phyloP scores from a whole-genome alignment of 1,140 invertebrate genomes.

The Calliopsis andreniformis region DNA sequence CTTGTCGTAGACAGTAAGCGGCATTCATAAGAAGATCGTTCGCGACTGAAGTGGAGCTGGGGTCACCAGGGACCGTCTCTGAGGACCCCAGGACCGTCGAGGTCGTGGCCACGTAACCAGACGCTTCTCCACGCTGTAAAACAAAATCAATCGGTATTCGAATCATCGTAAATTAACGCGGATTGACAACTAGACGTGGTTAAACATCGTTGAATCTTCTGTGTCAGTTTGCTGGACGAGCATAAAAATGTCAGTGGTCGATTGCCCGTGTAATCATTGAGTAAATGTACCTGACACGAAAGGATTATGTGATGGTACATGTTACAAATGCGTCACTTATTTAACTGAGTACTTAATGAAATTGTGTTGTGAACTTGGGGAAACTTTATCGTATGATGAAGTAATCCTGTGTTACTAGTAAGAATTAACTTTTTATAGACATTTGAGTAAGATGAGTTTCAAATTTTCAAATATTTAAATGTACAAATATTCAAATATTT shows the following conservation, averaged over 20 bases:
- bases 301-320: no score
- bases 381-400: no score
- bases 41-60: conserved; percentile 32
- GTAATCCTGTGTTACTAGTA: no score
- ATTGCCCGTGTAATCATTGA: conserved; percentile 51
- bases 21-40: conserved; percentile 66
- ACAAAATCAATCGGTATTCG: conserved; percentile 67
- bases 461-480: no score
- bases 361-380: no score
- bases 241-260: conserved; percentile 69
- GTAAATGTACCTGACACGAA: no score
- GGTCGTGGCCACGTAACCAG: conserved; percentile 8
- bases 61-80: not conserved
- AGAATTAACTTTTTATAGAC: no score
- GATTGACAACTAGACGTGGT: conserved; percentile 62
- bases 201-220: conserved; percentile 49
- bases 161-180: conserved; percentile 73
- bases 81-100: not conserved
- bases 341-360: no score
- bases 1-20: conserved; percentile 60
- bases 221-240: conserved; percentile 58
- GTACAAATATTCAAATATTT: no score
- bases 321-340: no score
- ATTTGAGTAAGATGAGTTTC: no score
- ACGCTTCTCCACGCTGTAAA: conserved; percentile 8